These are phyloP conservation scores for Takifugu rubripes DNA, from an alignment of 2,797 vertebrate species.

Conservation along the genomic window DNA sequence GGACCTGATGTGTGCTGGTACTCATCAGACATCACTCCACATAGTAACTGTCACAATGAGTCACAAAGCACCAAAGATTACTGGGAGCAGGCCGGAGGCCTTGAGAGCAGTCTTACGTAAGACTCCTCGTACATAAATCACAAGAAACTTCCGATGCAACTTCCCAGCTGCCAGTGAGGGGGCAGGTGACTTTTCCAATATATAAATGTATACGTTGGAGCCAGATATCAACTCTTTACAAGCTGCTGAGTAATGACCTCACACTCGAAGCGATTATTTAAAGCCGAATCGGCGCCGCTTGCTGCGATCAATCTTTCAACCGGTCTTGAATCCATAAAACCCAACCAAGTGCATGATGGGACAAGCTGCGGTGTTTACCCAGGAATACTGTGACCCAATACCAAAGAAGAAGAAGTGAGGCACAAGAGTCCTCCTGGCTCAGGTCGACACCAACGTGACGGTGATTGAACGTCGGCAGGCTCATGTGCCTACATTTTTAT, in stretches of 20 bases:
- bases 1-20: conserved; percentile 18
- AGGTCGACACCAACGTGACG: conserved; percentile 45
- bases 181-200: no score
- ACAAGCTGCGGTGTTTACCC: conserved; percentile 21
- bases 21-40: conserved; percentile 30
- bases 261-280: conserved; percentile 1
- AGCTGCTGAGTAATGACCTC: background rate
- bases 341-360: background rate
- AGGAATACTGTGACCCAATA: conserved; percentile 30
- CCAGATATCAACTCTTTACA: background rate
- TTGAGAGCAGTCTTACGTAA: conserved; percentile 47
- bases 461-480: conserved; percentile 54
- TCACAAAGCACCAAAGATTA: conserved; percentile 53
- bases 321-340: background rate
- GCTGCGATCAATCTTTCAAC: conserved; percentile 3
- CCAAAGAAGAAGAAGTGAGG: conserved; percentile 6
- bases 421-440: conserved; percentile 26
- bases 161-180: background rate
- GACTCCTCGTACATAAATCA: conserved; percentile 32
- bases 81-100: conserved; percentile 37
- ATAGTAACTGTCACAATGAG: conserved; percentile 51
- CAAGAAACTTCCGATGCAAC: conserved; percentile 16
- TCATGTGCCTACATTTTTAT: conserved; percentile 65
- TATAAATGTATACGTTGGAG: no score
- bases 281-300: conserved; percentile 1